Evolutionary conservation across 2,888 invertebrate genomes (phyloP).

Genomic region (Diaperis boleti): DNA sequence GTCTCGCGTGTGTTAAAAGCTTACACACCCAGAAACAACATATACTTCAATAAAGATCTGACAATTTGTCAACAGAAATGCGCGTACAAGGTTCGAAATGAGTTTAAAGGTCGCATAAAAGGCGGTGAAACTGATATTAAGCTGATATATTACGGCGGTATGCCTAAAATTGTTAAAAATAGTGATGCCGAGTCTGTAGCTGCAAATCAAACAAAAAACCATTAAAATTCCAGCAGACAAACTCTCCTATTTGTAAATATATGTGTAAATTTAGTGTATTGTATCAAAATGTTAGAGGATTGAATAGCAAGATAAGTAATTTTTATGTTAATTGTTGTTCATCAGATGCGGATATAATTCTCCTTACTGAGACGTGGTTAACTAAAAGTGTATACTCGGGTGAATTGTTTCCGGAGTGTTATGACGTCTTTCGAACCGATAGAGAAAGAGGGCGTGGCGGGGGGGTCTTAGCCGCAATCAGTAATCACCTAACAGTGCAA

Average conservation of each 20-base stretch:
- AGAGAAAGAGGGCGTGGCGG: conserved; percentile 5
- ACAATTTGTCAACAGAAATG: no score
- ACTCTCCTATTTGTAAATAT: neutral
- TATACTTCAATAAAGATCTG: no score
- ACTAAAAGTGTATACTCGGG: neutral
- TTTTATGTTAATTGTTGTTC: conserved; percentile 7
- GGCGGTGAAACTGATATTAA: no score
- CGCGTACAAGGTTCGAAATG: no score
- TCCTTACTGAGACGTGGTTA: conserved; percentile 20
- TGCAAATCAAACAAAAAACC: neutral
- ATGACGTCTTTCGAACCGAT: conserved; percentile 2
- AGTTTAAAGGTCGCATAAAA: no score
- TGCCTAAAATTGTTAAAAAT: conserved; percentile 4
- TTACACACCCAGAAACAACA: no score
- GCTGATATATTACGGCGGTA: neutral
- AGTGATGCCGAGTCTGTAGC: no score
- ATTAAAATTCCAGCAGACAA: conserved; percentile 13
- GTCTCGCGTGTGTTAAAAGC: no score
- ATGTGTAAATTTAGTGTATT: no score
- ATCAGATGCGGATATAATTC: conserved; percentile 1
- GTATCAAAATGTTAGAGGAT: conserved; percentile 16
- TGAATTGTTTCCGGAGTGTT: conserved; percentile 12
- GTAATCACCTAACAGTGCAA: neutral
- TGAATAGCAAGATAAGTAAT: conserved; percentile 3
- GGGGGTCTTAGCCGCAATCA: conserved; percentile 9